Evolutionary conservation across 2,888 invertebrate genomes (phyloP).

Genomic region (Salticus scenicus): DNA sequence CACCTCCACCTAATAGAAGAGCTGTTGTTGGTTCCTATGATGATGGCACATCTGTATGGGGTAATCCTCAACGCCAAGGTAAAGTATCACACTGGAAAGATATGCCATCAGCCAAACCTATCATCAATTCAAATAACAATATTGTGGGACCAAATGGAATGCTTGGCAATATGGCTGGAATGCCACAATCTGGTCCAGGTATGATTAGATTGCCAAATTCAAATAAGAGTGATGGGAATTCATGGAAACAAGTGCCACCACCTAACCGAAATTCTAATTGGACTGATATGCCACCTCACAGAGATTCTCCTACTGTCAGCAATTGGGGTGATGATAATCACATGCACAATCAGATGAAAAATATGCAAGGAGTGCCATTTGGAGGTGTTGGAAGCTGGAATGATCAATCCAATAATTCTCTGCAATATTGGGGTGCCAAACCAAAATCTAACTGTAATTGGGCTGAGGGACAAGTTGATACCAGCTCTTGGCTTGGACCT

Average conservation of each 20-base stretch:
- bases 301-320: conserved; percentile 60
- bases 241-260: conserved; percentile 53
- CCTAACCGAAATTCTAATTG: conserved; percentile 56
- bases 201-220: conserved; percentile 71
- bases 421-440: conserved; percentile 79
- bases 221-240: conserved; percentile 37
- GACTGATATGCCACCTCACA: conserved; percentile 64
- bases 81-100: conserved; percentile 82
- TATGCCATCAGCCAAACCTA: conserved; percentile 62
- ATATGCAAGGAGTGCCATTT: conserved; percentile 41
- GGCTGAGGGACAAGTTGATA: conserved; percentile 79
- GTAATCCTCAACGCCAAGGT: conserved; percentile 77
- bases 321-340: conserved; percentile 59
- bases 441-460: conserved; percentile 76
- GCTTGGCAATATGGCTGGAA: conserved; percentile 73
- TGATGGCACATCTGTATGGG: conserved; percentile 94
- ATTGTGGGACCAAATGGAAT: conserved; percentile 36
- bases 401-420: conserved; percentile 71
- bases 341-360: conserved; percentile 56
- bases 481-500: conserved; percentile 82
- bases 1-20: conserved; percentile 64
- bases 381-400: conserved; percentile 71
- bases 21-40: conserved; percentile 77
- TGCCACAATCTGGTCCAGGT: conserved; percentile 68
- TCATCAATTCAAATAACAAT: conserved; percentile 27